These are phyloP conservation scores for Umimayanthus kanabou DNA, from an alignment of 92 coral and sea anemone genomes.

Conservation along the genomic window DNA sequence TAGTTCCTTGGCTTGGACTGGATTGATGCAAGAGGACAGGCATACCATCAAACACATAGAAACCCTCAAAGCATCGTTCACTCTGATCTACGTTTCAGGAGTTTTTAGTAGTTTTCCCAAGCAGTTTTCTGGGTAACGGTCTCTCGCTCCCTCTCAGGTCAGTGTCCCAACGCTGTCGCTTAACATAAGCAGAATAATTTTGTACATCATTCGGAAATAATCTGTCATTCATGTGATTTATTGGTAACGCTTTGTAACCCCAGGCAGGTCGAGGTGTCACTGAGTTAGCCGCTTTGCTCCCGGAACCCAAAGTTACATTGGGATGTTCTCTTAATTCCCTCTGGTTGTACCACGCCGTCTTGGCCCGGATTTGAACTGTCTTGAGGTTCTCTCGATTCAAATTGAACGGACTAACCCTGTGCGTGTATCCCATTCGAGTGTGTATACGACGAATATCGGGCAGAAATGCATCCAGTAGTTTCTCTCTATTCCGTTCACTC, in stretches of 20 bases:
- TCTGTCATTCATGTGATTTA: constrained; percentile 68
- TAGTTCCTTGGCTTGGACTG: no score
- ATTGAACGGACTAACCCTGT: constrained; percentile 74
- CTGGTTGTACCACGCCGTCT: constrained; percentile 62
- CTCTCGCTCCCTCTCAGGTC: constrained; percentile 64
- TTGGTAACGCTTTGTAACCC: constrained; percentile 80
- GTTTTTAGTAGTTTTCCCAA: constrained; percentile 35
- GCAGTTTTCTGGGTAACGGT: constrained; percentile 71
- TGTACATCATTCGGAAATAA: constrained; percentile 69
- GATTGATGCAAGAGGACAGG: no score
- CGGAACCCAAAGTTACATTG: constrained; percentile 74
- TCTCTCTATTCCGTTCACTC: constrained; percentile 73
- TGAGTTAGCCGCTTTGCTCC: constrained; percentile 86
- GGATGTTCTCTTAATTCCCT: constrained; percentile 76
- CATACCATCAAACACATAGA: no score
- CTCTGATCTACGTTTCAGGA: no score
- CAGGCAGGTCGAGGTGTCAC: constrained; percentile 87
- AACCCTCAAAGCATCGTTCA: no score
- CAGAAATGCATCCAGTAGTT: constrained; percentile 71
- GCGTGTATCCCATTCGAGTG: constrained; percentile 73
- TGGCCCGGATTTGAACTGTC: constrained; percentile 88
- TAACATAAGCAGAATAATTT: constrained; percentile 65
- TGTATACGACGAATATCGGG: constrained; percentile 87
- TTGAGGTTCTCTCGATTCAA: constrained; percentile 86
- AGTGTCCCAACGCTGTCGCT: constrained; percentile 75